phyloP scores from a whole-genome alignment of 2,888 invertebrate genomes.

The Hartigia nigra region DNA sequence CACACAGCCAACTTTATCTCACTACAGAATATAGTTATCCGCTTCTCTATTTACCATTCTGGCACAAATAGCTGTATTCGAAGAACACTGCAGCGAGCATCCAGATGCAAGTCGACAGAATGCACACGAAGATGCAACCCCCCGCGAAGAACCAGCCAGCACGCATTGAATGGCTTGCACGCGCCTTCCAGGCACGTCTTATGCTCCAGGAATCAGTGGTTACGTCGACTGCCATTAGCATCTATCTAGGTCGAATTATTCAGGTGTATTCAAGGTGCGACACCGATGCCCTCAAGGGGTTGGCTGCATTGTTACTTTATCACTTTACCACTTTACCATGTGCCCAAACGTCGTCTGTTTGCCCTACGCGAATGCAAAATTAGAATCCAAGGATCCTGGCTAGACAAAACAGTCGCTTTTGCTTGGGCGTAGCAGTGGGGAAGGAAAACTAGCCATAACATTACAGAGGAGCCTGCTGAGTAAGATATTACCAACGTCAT shows the following conservation, averaged over 20 bases:
- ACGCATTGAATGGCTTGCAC: background rate
- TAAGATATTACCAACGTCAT: conserved; percentile 63
- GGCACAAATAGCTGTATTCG: background rate
- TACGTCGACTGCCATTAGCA: background rate
- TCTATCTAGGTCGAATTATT: background rate
- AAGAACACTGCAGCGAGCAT: background rate
- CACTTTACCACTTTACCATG: background rate
- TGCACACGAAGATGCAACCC: background rate
- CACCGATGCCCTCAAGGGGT: background rate
- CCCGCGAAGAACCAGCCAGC: background rate
- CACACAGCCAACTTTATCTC: background rate
- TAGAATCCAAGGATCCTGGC: background rate
- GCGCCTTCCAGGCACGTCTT: background rate
- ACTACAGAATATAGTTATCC: background rate
- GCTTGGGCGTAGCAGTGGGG: background rate
- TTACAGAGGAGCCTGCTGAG: conserved; percentile 61
- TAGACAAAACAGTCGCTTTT: background rate
- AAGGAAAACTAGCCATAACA: conserved; percentile 51
- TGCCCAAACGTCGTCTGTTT: background rate
- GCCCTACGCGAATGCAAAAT: background rate
- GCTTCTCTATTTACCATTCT: background rate
- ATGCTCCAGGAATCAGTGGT: background rate
- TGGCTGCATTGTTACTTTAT: background rate
- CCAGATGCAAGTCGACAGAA: background rate
- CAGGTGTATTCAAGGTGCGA: background rate